Evolutionary conservation across 2,113 vertebrate species (phyloP).

Genomic region (Perca fluviatilis): DNA sequence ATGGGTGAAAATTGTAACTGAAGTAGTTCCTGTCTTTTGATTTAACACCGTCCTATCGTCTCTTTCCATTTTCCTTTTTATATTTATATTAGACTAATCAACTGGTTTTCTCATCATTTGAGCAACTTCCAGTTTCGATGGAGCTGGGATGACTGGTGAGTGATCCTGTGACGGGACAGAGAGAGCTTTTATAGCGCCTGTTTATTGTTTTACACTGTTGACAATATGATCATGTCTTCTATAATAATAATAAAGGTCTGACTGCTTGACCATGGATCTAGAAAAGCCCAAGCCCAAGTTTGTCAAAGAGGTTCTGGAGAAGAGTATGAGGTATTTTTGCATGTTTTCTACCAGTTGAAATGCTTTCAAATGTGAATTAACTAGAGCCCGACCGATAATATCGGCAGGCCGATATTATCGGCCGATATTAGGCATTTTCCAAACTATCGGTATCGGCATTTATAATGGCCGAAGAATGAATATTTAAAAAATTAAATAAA

Average conservation of each 20-base stretch:
- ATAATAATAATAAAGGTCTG: constrained; percentile 85
- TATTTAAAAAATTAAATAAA: too few species aligned
- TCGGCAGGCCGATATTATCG: too few species aligned
- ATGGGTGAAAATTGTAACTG: accelerated
- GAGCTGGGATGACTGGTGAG: constrained; percentile 99
- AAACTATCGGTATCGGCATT: too few species aligned
- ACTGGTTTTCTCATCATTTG: constrained; percentile 98
- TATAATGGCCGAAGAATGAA: too few species aligned
- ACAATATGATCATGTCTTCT: background rate
- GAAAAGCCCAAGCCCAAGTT: constrained; percentile 98
- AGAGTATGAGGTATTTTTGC: constrained; percentile 90
- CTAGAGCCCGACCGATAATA: too few species aligned
- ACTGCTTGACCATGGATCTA: constrained; percentile 92
- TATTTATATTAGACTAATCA: constrained; percentile 84
- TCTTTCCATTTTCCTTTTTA: background rate
- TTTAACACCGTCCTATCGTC: background rate
- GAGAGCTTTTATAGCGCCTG: background rate
- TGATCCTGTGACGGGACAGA: background rate
- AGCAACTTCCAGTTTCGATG: constrained; percentile 99
- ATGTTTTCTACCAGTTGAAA: background rate
- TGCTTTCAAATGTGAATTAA: too few species aligned
- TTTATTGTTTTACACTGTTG: background rate
- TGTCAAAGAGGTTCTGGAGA: constrained; percentile 97
- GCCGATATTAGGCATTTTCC: too few species aligned
- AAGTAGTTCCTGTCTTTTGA: background rate